These are phyloP conservation scores for Ethmia dodecea DNA, from an alignment of 2,888 invertebrate genomes.

Conservation along the genomic window DNA sequence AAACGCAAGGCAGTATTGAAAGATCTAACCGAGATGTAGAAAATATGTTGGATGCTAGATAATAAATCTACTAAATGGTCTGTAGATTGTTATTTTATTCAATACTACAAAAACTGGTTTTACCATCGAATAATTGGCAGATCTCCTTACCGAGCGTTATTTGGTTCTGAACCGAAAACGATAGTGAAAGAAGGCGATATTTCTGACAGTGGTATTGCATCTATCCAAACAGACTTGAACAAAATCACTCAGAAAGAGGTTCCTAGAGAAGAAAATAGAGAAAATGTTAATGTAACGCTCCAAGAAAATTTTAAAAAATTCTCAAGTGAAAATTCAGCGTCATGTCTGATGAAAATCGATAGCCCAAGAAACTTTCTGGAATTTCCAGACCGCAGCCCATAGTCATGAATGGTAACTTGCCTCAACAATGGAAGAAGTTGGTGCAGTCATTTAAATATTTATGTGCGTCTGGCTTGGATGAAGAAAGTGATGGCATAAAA, in stretches of 20 bases:
- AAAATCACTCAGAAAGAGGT: conserved; percentile 1
- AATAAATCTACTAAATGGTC: conserved; percentile 25
- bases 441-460: no score
- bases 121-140: conserved; percentile 21
- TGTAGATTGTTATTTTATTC: conserved; percentile 26
- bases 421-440: no score
- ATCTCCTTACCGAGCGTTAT: conserved; percentile 27
- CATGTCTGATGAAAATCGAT: no score
- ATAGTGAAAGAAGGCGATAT: conserved; percentile 7
- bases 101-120: conserved; percentile 26
- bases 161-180: conserved; percentile 22
- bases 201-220: conserved; percentile 6
- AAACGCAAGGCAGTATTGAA: conserved; percentile 19
- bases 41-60: conserved; percentile 31
- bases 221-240: conserved; percentile 2
- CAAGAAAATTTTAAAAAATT: no score
- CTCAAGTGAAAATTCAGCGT: no score
- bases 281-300: no score
- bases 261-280: neutral
- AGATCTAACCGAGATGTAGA: conserved; percentile 22
- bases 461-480: no score
- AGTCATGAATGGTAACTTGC: no score
- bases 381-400: no score
- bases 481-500: no score
- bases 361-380: no score